phyloP scores from a whole-genome alignment of 2,888 invertebrate genomes.

The Electrophaes corylata region DNA sequence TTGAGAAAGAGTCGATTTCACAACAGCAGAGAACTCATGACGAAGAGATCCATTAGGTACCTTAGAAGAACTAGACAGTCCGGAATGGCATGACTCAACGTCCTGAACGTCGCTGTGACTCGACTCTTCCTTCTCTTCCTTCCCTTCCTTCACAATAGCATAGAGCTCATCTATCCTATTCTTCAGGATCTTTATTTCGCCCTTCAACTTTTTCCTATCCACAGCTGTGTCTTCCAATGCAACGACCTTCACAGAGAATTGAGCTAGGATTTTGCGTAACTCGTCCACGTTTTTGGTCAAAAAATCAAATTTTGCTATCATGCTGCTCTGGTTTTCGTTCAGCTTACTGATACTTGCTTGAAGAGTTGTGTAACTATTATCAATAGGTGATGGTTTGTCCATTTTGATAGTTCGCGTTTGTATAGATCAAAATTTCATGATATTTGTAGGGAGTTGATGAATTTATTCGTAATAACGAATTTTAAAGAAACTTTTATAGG shows the following conservation, averaged over 20 bases:
- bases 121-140: slow-evolving; percentile 66
- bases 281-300: slow-evolving; percentile 64
- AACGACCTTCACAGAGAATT: slow-evolving; percentile 60
- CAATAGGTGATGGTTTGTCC: slow-evolving; percentile 18
- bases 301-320: slow-evolving; percentile 62
- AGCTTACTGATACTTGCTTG: slow-evolving; percentile 63
- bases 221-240: slow-evolving; percentile 56
- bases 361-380: slow-evolving; percentile 40
- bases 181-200: slow-evolving; percentile 61
- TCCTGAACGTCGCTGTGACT: slow-evolving; percentile 59
- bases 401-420: slow-evolving; percentile 11
- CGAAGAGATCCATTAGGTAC: slow-evolving; percentile 41
- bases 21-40: neutral
- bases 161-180: slow-evolving; percentile 68
- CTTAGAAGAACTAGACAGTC: slow-evolving; percentile 72
- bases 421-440: slow-evolving; percentile 30
- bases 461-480: slow-evolving; percentile 9
- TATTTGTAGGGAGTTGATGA: slow-evolving; percentile 4
- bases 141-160: slow-evolving; percentile 68
- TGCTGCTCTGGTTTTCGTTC: slow-evolving; percentile 53
- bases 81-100: slow-evolving; percentile 71
- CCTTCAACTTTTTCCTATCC: slow-evolving; percentile 57
- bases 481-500: slow-evolving; percentile 9
- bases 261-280: slow-evolving; percentile 50
- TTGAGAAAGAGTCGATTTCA: too few species aligned